phyloP scores from a whole-genome alignment of 92 coral and sea anemone species.

The Zoanthus gigantus region DNA sequence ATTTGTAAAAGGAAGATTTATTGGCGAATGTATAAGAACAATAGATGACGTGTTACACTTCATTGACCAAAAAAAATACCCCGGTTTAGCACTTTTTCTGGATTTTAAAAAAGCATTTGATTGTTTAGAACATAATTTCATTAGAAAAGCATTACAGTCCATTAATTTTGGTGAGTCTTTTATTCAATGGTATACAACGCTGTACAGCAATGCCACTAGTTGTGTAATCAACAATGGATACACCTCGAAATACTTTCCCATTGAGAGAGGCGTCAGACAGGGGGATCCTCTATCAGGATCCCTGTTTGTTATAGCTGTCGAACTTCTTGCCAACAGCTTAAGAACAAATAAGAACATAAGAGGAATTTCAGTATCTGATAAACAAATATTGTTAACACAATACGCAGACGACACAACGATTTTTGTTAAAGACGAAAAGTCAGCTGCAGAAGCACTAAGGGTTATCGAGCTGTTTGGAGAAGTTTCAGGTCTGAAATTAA shows the following conservation, averaged over 20 bases:
- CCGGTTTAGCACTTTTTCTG: not conserved
- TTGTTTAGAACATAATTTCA: not conserved
- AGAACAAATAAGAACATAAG: not conserved
- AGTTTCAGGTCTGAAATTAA: not conserved
- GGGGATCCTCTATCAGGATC: constrained; percentile 14
- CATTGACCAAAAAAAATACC: not conserved
- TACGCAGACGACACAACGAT: constrained; percentile 17
- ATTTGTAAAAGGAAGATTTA: constrained; percentile 2
- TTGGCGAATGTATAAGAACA: not conserved
- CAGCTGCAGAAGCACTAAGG: constrained; percentile 12
- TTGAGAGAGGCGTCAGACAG: constrained; percentile 15
- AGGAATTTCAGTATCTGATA: not conserved
- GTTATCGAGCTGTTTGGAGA: constrained; percentile 10
- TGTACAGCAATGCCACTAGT: constrained; percentile 1
- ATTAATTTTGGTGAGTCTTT: not conserved
- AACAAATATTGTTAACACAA: not conserved
- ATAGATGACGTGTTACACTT: not conserved
- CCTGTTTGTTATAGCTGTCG: constrained; percentile 6
- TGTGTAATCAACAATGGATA: not conserved
- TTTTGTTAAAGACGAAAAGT: constrained; percentile 22
- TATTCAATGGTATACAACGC: constrained; percentile 4
- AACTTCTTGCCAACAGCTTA: constrained; percentile 9
- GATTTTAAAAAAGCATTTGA: not conserved
- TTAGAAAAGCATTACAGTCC: not conserved
- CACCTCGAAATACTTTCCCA: constrained; percentile 9